Conservation (phyloP, 2,797 vertebrate species). For the Crypturellus tataupa region DNA sequence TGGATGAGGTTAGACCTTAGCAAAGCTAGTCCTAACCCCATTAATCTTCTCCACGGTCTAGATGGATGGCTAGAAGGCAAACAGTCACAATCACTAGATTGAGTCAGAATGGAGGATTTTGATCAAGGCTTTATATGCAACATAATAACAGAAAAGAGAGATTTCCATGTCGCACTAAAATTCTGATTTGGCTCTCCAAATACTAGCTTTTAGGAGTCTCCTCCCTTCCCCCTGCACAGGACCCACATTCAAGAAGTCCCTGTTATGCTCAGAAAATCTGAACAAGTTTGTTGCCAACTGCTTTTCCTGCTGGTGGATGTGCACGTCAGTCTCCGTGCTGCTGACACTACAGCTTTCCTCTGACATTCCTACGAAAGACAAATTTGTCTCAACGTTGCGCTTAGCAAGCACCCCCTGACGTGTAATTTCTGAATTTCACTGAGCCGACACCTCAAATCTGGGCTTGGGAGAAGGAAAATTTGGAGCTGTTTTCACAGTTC, state of each 20-base stretch:
- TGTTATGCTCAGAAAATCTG: not conserved
- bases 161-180: not conserved
- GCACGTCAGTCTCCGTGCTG: not conserved
- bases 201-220: not conserved
- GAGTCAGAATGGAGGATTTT: not conserved
- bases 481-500: not conserved
- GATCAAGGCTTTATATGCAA: not conserved
- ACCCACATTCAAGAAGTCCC: not conserved
- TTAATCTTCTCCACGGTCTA: not conserved
- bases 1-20: not conserved
- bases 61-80: not conserved
- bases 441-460: not conserved
- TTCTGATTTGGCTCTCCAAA: not conserved
- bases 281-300: not conserved
- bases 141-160: not conserved
- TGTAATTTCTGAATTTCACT: slow-evolving; percentile 22
- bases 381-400: not conserved
- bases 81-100: not conserved
- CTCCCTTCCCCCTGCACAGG: not conserved
- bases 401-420: not conserved
- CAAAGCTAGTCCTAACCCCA: not conserved
- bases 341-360: not conserved
- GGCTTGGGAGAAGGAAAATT: not conserved
- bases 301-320: not conserved
- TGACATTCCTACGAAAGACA: not conserved